Percentiles rank a stretch among this genome's conserved stretches.
Conservation (phyloP, 2,113 vertebrate genomes). For the Hemicordylus capensis region DNA sequence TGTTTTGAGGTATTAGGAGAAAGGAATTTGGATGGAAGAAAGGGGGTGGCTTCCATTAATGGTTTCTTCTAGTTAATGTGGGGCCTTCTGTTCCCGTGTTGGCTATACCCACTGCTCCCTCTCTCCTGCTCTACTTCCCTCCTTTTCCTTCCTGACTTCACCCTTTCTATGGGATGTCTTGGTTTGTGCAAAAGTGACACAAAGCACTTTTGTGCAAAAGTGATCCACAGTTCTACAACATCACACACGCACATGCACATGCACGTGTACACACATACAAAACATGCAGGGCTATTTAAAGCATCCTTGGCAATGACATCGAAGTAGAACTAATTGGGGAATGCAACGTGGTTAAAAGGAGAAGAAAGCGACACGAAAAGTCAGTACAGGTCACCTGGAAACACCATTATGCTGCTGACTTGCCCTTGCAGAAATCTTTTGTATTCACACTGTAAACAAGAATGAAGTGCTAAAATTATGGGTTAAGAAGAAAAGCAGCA, state of each 20-base stretch:
- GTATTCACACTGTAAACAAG: constrained; percentile 8
- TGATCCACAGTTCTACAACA: background rate
- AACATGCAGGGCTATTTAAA: background rate
- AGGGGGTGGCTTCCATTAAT: background rate
- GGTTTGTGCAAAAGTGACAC: background rate
- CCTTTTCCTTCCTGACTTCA: background rate
- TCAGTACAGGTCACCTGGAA: background rate
- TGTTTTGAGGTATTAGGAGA: too few species aligned
- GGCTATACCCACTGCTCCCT: too few species aligned
- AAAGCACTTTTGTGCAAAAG: background rate
- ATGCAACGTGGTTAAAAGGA: background rate
- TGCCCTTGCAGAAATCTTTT: background rate
- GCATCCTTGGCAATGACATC: too few species aligned
- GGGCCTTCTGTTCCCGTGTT: background rate
- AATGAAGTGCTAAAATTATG: background rate
- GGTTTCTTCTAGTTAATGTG: background rate
- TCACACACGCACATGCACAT: background rate
- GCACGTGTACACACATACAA: background rate
- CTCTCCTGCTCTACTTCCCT: background rate
- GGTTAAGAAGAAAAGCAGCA: constrained; percentile 8
- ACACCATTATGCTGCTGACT: background rate
- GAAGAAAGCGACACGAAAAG: background rate
- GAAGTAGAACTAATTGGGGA: background rate
- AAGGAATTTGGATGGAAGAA: background rate
- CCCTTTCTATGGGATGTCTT: background rate